These are phyloP conservation scores for Cuniculus paca DNA, from an alignment of 2,797 vertebrate species.

Conservation along the genomic window DNA sequence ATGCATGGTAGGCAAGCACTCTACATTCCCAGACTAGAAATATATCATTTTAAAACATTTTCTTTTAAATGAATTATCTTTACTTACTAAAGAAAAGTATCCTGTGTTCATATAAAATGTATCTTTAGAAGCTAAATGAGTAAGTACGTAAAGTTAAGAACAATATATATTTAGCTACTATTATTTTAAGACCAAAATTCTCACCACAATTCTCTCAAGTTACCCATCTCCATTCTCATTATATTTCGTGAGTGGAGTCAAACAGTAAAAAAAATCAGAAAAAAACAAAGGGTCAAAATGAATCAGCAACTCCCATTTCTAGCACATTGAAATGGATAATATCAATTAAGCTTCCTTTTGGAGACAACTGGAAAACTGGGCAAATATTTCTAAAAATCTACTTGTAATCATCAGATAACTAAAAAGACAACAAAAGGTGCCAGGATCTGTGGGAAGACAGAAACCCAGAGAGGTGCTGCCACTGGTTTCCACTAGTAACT, in stretches of 20 bases:
- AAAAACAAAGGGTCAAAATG: neutral
- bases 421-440: neutral
- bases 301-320: slow-evolving; percentile 9
- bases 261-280: slow-evolving; percentile 37
- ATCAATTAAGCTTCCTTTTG: neutral
- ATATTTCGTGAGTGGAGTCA: neutral
- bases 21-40: neutral
- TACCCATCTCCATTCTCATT: neutral
- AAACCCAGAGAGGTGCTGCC: neutral
- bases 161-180: neutral
- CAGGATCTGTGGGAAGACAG: neutral
- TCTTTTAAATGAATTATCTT: slow-evolving; percentile 46
- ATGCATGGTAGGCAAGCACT: neutral
- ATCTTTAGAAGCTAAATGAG: slow-evolving; percentile 42
- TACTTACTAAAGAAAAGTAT: neutral
- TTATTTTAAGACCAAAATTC: neutral
- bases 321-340: neutral
- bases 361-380: neutral
- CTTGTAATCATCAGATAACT: neutral
- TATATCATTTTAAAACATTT: neutral
- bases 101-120: slow-evolving; percentile 32
- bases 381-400: neutral
- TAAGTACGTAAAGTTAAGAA: slow-evolving; percentile 33
- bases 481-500: neutral
- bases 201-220: slow-evolving; percentile 24